Conservation (phyloP, 2,888 invertebrate species). For the Sminthurinus aureus region DNA sequence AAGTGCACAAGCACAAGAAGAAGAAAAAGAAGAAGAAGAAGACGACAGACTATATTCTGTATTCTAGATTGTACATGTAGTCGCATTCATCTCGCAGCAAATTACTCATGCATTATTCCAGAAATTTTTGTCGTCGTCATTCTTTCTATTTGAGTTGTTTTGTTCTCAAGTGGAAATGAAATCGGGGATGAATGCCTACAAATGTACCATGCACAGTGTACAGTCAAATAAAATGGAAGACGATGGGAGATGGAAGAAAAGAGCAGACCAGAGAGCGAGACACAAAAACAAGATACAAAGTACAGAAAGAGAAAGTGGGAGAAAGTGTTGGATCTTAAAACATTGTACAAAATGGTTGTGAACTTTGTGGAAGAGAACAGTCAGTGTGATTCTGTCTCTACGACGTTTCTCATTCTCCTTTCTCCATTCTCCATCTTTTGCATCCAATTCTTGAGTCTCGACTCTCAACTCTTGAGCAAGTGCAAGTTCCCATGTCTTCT, state of each 20-base stretch:
- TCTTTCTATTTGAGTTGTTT: constrained; percentile 45
- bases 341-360: not conserved
- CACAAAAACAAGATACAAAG: not conserved
- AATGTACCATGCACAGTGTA: not conserved
- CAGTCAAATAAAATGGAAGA: constrained; percentile 34
- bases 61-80: not conserved
- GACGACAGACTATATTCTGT: too few relatives aligned
- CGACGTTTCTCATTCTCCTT: not conserved
- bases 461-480: not conserved
- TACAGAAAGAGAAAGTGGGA: not conserved
- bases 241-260: constrained; percentile 27
- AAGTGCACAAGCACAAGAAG: not conserved
- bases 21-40: not conserved
- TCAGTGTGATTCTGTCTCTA: not conserved
- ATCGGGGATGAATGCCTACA: constrained; percentile 39
- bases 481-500: not conserved
- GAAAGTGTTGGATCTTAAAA: too few relatives aligned
- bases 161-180: constrained; percentile 45
- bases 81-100: constrained; percentile 27
- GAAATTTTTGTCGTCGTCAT: constrained; percentile 39
- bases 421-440: not conserved
- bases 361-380: not conserved
- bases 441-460: not conserved
- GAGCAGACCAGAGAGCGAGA: not conserved
- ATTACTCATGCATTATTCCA: constrained; percentile 44